phyloP scores from a whole-genome alignment of 2,797 vertebrate species.

The Setipinna tenuifilis region DNA sequence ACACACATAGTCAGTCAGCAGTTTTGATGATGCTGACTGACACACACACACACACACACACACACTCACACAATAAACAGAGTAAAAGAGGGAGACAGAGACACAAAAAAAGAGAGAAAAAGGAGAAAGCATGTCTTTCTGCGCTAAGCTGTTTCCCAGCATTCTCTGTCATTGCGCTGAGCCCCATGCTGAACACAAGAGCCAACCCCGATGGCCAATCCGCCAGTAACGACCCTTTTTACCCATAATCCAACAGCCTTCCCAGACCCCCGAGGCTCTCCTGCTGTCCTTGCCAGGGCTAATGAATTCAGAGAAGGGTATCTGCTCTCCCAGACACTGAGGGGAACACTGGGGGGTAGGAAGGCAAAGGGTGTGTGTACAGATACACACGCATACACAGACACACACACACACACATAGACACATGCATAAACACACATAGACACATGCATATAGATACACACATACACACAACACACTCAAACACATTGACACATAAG shows the following conservation, averaged over 20 bases:
- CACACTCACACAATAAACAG: too few species aligned
- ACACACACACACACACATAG: not conserved
- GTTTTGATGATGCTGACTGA: too few species aligned
- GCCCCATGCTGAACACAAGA: not conserved
- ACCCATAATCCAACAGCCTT: constrained; percentile 17
- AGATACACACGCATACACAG: not conserved
- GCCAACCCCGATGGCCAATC: constrained; percentile 6
- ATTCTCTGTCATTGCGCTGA: not conserved
- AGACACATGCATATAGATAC: not conserved
- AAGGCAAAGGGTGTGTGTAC: not conserved
- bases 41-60: too few species aligned
- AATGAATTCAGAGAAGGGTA: constrained; percentile 10
- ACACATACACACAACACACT: not conserved
- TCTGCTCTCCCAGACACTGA: constrained; percentile 12
- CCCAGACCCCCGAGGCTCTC: constrained; percentile 7
- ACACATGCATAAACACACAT: not conserved
- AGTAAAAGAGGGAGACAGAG: too few species aligned
- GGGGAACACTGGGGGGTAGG: not conserved
- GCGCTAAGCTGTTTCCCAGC: constrained; percentile 10
- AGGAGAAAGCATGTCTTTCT: not conserved
- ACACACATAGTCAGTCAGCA: too few species aligned
- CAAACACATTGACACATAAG: not conserved
- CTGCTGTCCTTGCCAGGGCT: constrained; percentile 18
- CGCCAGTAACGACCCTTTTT: constrained; percentile 18
- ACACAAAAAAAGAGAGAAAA: too few species aligned